Evolutionary conservation across 2,113 vertebrate species (phyloP).

Genomic region (Astatotilapia flaviijosephi): DNA sequence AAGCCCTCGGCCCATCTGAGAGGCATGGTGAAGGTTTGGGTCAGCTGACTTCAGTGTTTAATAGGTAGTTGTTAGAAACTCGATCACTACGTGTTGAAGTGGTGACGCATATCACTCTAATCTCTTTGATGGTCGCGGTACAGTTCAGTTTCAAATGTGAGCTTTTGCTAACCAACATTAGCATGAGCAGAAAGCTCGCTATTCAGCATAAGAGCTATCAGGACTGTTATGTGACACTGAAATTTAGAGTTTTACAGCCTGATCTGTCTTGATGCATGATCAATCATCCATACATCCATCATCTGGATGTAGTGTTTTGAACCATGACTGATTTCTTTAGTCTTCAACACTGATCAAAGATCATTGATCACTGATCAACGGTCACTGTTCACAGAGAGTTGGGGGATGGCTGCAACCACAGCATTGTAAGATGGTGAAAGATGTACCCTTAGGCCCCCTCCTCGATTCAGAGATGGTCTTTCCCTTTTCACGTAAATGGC

Average conservation of each 20-base stretch:
- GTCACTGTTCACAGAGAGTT: not conserved
- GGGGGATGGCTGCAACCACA: not conserved
- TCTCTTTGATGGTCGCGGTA: not conserved
- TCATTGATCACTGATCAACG: not conserved
- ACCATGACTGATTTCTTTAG: not conserved
- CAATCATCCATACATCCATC: not conserved
- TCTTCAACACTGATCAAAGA: not conserved
- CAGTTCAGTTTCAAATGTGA: not conserved
- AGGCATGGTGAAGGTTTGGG: not conserved
- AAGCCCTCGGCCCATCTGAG: not conserved
- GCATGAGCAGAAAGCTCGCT: not conserved
- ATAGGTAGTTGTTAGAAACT: not conserved
- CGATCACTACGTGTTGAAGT: not conserved
- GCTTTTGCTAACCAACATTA: not conserved
- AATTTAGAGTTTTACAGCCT: not conserved
- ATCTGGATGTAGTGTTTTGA: not conserved
- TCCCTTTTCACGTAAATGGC: not conserved
- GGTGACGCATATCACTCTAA: not conserved
- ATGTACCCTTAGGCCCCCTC: not conserved
- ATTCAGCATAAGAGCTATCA: not conserved
- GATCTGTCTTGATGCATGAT: not conserved
- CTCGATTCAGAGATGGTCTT: fast-evolving
- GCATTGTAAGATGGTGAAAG: fast-evolving
- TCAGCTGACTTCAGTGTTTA: not conserved
- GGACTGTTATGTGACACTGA: not conserved